Evolutionary conservation across 2,888 invertebrate species (phyloP).

Genomic region (Synanthedon formicaeformis): DNA sequence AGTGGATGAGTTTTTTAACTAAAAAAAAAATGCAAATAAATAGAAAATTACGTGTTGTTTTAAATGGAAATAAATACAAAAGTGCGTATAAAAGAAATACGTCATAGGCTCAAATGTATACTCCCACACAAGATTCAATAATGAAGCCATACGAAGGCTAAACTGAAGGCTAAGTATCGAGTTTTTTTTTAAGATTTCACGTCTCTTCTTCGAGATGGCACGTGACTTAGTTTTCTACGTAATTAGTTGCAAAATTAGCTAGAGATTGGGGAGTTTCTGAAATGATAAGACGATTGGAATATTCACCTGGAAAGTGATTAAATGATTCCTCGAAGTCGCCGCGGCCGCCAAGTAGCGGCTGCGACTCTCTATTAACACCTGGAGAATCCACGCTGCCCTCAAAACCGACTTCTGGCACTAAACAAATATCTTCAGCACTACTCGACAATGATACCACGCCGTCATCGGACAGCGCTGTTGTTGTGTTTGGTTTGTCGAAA

Average conservation of each 20-base stretch:
- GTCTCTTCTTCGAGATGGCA: conserved; percentile 4
- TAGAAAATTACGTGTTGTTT: too few relatives aligned
- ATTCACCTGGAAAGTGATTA: conserved; percentile 87
- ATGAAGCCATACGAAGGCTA: conserved; percentile 28
- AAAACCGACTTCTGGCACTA: conserved; percentile 87
- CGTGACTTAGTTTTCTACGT: too few relatives aligned
- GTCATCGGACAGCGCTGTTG: conserved; percentile 64
- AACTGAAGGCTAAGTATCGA: conserved; percentile 29
- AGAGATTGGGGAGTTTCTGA: conserved; percentile 5
- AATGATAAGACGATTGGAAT: conserved; percentile 9
- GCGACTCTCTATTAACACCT: conserved; percentile 89
- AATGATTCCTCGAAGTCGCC: conserved; percentile 80
- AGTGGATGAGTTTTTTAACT: conserved; percentile 8
- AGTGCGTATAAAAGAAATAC: too few relatives aligned
- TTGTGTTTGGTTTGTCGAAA: conserved; percentile 67
- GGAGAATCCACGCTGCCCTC: conserved; percentile 87
- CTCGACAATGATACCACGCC: conserved; percentile 72
- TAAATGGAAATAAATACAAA: too few relatives aligned
- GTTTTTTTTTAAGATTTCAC: conserved; percentile 1
- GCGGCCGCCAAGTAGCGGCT: conserved; percentile 90
- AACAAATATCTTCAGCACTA: conserved; percentile 77
- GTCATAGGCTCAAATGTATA: too few relatives aligned
- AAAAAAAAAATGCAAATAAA: too few relatives aligned
- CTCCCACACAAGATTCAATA: neutral
- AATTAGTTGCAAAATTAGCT: neutral